Evolutionary conservation across 2,797 vertebrate species (phyloP).

Genomic region (Myotis findleyi): DNA sequence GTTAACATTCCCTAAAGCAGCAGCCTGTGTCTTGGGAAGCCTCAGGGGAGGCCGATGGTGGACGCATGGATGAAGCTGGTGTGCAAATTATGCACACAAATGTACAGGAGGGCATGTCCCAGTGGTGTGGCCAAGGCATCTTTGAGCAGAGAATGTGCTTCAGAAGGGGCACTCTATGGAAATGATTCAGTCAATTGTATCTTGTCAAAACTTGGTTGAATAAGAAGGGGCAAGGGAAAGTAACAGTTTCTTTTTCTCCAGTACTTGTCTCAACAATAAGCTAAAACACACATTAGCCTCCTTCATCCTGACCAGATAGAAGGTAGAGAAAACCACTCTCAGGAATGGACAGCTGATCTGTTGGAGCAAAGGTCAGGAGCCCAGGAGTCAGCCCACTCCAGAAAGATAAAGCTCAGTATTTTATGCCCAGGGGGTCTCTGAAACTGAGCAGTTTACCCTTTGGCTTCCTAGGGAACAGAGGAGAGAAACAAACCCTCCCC

Average conservation of each 20-base stretch:
- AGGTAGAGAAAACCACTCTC: background rate
- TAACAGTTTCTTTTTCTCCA: background rate
- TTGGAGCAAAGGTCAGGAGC: background rate
- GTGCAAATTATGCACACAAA: background rate
- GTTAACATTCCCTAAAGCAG: background rate
- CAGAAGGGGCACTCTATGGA: slow-evolving; percentile 56
- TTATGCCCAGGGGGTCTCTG: background rate
- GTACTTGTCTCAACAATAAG: background rate
- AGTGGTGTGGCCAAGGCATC: background rate
- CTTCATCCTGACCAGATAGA: background rate
- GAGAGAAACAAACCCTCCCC: background rate
- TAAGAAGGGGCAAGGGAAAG: background rate
- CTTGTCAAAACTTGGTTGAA: slow-evolving; percentile 27
- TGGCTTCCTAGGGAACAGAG: slow-evolving; percentile 42
- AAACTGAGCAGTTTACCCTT: slow-evolving; percentile 47
- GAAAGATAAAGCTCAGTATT: background rate
- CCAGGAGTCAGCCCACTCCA: background rate
- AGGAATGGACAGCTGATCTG: background rate
- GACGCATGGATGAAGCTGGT: background rate
- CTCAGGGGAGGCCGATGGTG: background rate
- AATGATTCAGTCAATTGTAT: background rate
- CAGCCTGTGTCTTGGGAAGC: background rate
- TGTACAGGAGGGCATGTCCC: background rate
- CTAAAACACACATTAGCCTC: background rate
- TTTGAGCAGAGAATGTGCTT: background rate